phyloP scores from a whole-genome alignment of 2,888 invertebrate species.

The Onchidella celtica region DNA sequence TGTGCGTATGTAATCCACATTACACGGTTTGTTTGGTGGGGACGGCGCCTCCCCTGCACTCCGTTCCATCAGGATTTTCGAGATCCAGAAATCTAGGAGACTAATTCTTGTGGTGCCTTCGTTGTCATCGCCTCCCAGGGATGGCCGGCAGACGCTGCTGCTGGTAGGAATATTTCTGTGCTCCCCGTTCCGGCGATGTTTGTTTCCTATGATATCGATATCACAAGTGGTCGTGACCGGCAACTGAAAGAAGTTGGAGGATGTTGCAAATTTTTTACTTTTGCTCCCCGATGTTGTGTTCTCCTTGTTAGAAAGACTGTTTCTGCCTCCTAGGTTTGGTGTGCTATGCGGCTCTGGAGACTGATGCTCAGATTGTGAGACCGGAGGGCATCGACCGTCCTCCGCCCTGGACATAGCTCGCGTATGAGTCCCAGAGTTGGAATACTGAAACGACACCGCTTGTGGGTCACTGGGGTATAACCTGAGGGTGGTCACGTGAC shows the following conservation, averaged over 20 bases:
- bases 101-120: slow-evolving; percentile 17
- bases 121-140: not conserved
- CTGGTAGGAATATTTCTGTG: not conserved
- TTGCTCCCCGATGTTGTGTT: not conserved
- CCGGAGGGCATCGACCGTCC: not conserved
- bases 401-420: not conserved
- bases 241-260: not conserved
- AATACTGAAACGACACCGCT: not conserved
- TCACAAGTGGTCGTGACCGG: not conserved
- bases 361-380: not conserved
- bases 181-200: not conserved
- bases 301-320: not conserved
- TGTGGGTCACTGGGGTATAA: not conserved
- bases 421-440: not conserved
- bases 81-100: slow-evolving; percentile 58
- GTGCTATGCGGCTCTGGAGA: not conserved
- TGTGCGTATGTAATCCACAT: slow-evolving; percentile 53
- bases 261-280: not conserved
- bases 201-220: not conserved
- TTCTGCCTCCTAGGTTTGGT: not conserved
- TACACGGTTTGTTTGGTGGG: slow-evolving; percentile 55
- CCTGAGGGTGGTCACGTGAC: not conserved
- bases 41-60: slow-evolving; percentile 35
- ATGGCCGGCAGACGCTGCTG: not conserved
- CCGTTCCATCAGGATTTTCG: slow-evolving; percentile 58